Evolutionary conservation across 2,888 invertebrate genomes (phyloP).

Genomic region (Vanessa cardui): DNA sequence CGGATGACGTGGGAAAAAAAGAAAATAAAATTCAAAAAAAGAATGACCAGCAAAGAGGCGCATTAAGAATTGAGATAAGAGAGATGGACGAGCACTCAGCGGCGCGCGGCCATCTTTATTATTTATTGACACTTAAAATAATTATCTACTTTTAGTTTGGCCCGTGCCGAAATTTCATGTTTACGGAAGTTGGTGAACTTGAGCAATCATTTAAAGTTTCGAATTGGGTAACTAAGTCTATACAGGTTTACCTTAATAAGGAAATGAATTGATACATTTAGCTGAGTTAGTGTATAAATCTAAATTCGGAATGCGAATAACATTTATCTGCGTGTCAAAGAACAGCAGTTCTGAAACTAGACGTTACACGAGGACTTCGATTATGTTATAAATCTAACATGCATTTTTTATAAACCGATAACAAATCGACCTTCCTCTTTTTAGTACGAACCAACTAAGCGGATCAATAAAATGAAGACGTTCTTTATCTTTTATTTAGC

Average conservation of each 20-base stretch:
- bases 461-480: constrained; percentile 27
- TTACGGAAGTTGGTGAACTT: constrained; percentile 28
- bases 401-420: too few relatives aligned
- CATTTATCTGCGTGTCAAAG: not conserved
- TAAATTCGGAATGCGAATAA: not conserved
- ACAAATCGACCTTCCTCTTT: not conserved
- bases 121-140: constrained; percentile 83
- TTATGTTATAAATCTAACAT: too few relatives aligned
- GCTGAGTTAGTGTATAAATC: not conserved
- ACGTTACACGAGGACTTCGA: not conserved
- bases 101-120: constrained; percentile 77
- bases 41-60: constrained; percentile 78
- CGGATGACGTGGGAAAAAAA: constrained; percentile 70
- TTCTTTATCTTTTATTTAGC: constrained; percentile 34
- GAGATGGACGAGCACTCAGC: constrained; percentile 82
- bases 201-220: constrained; percentile 2
- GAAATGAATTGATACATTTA: constrained; percentile 7
- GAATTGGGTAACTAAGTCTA: not conserved
- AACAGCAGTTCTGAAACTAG: not conserved
- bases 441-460: not conserved
- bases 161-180: constrained; percentile 68
- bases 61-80: constrained; percentile 82
- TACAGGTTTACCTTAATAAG: not conserved
- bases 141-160: constrained; percentile 70
- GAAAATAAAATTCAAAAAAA: constrained; percentile 66